phyloP scores from a whole-genome alignment of 2,797 vertebrate genomes.

The Poecile montanus region DNA sequence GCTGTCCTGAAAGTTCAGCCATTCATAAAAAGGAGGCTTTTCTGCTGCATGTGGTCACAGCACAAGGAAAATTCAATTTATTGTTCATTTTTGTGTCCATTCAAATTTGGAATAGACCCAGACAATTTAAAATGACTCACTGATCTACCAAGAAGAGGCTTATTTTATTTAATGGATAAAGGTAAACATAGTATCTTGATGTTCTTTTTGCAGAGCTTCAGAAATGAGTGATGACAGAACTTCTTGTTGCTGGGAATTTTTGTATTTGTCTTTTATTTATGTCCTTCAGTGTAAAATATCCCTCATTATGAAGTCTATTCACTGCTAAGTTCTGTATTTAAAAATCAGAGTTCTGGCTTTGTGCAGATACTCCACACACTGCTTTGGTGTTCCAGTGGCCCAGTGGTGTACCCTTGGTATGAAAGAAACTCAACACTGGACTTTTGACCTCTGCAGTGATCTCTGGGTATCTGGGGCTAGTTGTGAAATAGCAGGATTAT shows the following conservation, averaged over 20 bases:
- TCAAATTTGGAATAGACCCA: neutral
- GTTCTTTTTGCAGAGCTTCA: neutral
- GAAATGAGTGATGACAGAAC: neutral
- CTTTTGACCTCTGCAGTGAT: neutral
- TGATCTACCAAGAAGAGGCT: neutral
- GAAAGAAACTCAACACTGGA: neutral
- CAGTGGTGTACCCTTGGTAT: neutral
- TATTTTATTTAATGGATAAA: neutral
- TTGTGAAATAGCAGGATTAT: slow-evolving; percentile 5
- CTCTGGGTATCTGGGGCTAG: neutral
- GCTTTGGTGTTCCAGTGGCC: neutral
- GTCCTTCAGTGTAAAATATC: neutral
- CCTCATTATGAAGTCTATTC: neutral
- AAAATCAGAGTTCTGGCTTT: neutral
- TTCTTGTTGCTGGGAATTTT: neutral
- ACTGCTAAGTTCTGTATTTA: neutral
- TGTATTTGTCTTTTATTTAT: neutral
- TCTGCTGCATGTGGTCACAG: neutral
- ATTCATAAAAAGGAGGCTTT: neutral
- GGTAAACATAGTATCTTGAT: neutral
- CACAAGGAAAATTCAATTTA: neutral
- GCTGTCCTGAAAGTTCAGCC: slow-evolving; percentile 3
- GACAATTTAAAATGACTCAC: neutral
- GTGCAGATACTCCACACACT: neutral
- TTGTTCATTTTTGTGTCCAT: neutral